Conservation (phyloP, 2,113 vertebrate species). For the Myrmecophaga tridactyla region DNA sequence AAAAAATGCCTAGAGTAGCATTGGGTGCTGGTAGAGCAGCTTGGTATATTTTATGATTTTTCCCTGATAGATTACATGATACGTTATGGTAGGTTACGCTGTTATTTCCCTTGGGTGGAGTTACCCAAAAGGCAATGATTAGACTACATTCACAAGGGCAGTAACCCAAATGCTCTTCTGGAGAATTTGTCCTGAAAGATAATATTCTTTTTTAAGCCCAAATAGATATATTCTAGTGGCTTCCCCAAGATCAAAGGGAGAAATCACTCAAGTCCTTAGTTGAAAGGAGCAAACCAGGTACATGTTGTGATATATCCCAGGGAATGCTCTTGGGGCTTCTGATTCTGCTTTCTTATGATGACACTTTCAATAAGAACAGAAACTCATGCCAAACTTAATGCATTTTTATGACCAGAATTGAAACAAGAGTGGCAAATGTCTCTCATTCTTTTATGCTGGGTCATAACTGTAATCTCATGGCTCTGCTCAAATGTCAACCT, state of each 20-base stretch:
- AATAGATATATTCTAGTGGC: not conserved
- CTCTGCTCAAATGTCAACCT: conserved; percentile 67
- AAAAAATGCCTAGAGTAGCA: not conserved
- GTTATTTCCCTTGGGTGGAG: not conserved
- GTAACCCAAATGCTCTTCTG: not conserved
- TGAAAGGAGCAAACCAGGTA: not conserved
- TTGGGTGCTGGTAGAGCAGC: not conserved
- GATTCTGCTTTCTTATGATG: conserved; percentile 44
- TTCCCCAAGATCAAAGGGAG: not conserved
- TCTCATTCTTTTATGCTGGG: conserved; percentile 67
- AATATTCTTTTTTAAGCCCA: conserved; percentile 33
- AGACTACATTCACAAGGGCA: not conserved
- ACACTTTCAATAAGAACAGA: conserved; percentile 65
- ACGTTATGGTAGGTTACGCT: not conserved
- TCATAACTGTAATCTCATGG: conserved; percentile 75
- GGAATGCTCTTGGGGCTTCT: conserved; percentile 31
- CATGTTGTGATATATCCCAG: not conserved
- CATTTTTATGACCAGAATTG: conserved; percentile 76
- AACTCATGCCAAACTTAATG: conserved; percentile 73
- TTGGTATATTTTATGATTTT: not conserved
- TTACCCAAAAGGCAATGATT: not conserved
- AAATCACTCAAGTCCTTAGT: conserved; percentile 20
- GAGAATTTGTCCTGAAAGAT: conserved; percentile 25
- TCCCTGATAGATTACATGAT: too few species aligned
- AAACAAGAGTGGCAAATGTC: conserved; percentile 73